Evolutionary conservation across 2,797 vertebrate species (phyloP).

Genomic region (Phyllotis vaccarum): DNA sequence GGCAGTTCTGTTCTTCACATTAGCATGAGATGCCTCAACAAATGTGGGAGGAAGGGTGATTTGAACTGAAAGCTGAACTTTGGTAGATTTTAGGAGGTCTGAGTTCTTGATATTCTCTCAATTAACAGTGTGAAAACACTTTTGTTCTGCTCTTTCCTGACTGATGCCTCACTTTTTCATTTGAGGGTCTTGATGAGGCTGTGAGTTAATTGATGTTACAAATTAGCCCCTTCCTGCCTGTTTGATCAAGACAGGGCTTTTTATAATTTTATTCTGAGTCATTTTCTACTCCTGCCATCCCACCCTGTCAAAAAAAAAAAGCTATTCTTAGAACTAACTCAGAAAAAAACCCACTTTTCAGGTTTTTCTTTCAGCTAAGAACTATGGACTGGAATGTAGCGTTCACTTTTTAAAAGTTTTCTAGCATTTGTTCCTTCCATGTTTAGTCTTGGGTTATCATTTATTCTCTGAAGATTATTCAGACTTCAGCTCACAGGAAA

Average conservation of each 20-base stretch:
- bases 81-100: background rate
- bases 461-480: background rate
- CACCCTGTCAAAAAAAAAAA: background rate
- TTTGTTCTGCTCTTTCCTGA: slow-evolving; percentile 2
- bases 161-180: background rate
- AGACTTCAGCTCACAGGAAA: slow-evolving; percentile 7
- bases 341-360: slow-evolving; percentile 16
- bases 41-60: background rate
- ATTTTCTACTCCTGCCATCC: background rate
- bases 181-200: slow-evolving; percentile 14
- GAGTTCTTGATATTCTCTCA: background rate
- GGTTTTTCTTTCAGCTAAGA: slow-evolving; percentile 46
- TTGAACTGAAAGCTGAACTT: background rate
- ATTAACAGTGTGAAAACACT: background rate
- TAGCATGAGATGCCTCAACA: background rate
- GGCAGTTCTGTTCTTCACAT: background rate
- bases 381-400: background rate
- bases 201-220: background rate
- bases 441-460: background rate
- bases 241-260: background rate
- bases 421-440: background rate
- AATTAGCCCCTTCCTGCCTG: background rate
- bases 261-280: background rate
- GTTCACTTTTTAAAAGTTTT: slow-evolving; percentile 29
- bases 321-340: background rate